Base-by-base conservation (phyloP, 2,113 vertebrate genomes). In the Syrmaticus mikado region DNA sequence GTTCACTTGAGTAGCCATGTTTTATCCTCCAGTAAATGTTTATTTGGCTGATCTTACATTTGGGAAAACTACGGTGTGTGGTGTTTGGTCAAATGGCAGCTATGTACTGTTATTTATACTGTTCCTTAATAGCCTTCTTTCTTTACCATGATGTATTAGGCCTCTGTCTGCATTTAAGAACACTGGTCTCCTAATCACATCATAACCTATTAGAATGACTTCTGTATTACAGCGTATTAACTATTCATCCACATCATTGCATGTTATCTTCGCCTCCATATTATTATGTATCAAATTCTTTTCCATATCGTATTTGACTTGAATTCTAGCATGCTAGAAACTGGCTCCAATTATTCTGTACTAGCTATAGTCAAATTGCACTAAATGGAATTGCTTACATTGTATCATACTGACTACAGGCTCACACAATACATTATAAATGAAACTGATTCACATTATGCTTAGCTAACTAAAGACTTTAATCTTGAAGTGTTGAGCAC, bases 311-410 rank as follows among this genome's bases (percentile, higher is more conserved):
- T 79, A 85, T 85, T 85, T 94, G 91, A 94, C 92, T 95, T 79
- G 72, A 89, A 96, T 85, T 91, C 95, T 89, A 92, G 89, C 81
- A 94, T 94, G 65, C 92, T 92, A 93, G 95, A 95, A 95, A 95
- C 85, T 68, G 91, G 88, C 82, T 96, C 95, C 95, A 97, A 97
- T 97, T 96, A 96, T 89, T 89, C 85, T 94, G 91, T 95, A 73
- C 90, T 83, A 83, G 82, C 87, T 93, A 84, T 67, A 97, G 92
- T 96, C 94, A 97, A 96, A 97, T 91, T 96, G 65, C 76, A 74
- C 90, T 93, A 90, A 96, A 92, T 94, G 93, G 90, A 95, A 95
- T 94, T 96, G 92, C 96, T 97, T 97, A 95, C 92, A 93, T 81
- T 96, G 90, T 95, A 95, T 90, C 95, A 72, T 87, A 86, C 62